Base-by-base conservation (phyloP, 2,888 invertebrate genomes). In the Adineta ricciae region DNA sequence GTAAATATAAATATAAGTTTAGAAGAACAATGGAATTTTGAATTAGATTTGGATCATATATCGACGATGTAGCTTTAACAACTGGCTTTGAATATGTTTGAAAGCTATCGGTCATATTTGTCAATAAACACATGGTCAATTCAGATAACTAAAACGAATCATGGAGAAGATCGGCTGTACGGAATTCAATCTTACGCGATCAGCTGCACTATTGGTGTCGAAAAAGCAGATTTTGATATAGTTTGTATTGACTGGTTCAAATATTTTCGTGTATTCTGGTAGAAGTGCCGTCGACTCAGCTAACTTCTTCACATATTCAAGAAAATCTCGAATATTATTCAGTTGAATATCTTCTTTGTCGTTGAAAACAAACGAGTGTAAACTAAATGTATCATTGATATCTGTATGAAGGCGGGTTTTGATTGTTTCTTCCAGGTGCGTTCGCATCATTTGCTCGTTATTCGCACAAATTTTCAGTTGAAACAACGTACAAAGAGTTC, bases 31-130 rank as follows among this genome's bases (percentile, higher is more conserved):
- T 5, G 0, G 78, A 78, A n/a, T 9, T 41, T 41, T 78, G 7
- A 78, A 78, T 78, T 78, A 78, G 41, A 41, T 78, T 78, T 41
- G 38, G 78, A 78, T 78, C 78, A 78, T 41, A 78, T 24, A 78
- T 38, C 14, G 78, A 78, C 24, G 41, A 41, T 14, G 38, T 78
- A 11, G 38, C 78, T 41, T 9, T 78, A 24, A 78, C 38, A 3
- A 41, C 21, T 41, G 78, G 78, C n/a, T 78, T 78, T 14, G 78
- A 78, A 78, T 41, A 41, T 78, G 24, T 14, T 8, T 38, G 24
- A n/a, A 78, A 38, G 14, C 24, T 41, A 2, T 78, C 41, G 11
- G 41, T 38, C 41, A 41, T 78, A 14, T 38, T 41, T 41, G 0
- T 8, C n/a, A 78, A 41, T 78, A 78, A 24, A 41, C 78, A 78